These are phyloP conservation scores for Setipinna tenuifilis DNA, from an alignment of 2,797 vertebrate species.

Conservation along the genomic window DNA sequence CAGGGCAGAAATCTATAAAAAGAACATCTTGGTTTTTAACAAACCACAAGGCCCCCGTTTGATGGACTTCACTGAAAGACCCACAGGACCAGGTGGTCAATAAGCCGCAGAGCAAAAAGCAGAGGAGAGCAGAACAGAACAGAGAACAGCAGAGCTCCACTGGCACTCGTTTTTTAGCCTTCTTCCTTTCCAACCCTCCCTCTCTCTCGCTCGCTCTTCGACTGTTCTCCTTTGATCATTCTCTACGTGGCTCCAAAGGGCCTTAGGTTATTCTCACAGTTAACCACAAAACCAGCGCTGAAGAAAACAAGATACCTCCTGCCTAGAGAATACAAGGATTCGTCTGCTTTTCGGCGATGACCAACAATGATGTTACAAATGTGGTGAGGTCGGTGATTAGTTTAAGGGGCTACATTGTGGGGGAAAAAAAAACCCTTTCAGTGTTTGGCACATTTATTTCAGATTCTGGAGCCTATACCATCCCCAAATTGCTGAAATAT, in stretches of 20 bases:
- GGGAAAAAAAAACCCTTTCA: no score
- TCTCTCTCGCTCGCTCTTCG: no score
- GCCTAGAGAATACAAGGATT: not conserved
- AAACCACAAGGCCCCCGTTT: not conserved
- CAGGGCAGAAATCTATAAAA: constrained; percentile 1
- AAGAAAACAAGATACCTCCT: not conserved
- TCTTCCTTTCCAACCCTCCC: not conserved
- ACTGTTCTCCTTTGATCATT: not conserved
- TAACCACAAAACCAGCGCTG: not conserved
- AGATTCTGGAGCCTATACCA: no score
- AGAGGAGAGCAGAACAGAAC: not conserved
- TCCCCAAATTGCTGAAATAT: no score
- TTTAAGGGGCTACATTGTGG: no score
- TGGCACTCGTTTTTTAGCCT: not conserved
- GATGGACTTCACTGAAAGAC: not conserved
- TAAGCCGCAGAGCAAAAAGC: not conserved
- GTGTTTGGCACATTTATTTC: no score
- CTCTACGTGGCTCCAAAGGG: not conserved
- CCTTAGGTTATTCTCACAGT: not conserved
- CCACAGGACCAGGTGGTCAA: not conserved
- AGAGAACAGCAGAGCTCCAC: not conserved
- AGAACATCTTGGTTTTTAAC: not conserved
- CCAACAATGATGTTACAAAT: not conserved
- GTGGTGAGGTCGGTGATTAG: no score
- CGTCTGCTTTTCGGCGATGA: not conserved